These are phyloP conservation scores for Cydia amplana DNA, from an alignment of 1,140 invertebrate genomes.

Conservation along the genomic window DNA sequence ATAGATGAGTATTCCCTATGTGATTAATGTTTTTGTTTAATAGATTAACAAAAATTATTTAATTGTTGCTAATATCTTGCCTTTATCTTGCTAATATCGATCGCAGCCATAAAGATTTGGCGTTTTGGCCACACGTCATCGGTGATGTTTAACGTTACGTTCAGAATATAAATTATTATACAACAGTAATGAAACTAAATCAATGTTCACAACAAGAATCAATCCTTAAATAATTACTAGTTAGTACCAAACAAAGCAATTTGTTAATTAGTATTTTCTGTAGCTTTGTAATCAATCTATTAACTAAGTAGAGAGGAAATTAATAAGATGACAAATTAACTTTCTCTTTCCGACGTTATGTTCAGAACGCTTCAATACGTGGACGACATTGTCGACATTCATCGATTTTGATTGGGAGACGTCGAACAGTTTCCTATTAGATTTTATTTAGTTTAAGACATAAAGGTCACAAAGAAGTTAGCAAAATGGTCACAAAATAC, in stretches of 20 bases:
- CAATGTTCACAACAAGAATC: no score
- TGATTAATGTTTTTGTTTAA: no score
- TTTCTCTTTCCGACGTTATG: background rate
- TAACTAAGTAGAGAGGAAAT: background rate
- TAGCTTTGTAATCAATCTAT: background rate
- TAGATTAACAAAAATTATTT: no score
- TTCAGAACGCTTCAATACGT: conserved; percentile 44
- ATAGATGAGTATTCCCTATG: no score
- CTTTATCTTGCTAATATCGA: no score
- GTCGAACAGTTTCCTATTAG: conserved; percentile 25
- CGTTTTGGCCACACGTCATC: conserved; percentile 62
- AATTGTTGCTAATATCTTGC: no score
- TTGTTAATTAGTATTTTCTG: background rate
- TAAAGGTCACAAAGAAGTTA: conserved; percentile 44
- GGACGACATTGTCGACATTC: conserved; percentile 38
- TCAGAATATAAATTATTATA: conserved; percentile 38
- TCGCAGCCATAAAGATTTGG: conserved; percentile 37
- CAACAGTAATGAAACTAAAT: background rate
- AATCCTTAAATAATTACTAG: background rate
- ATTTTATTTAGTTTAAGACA: conserved; percentile 35
- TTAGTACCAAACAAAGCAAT: background rate
- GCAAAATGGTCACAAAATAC: conserved; percentile 72
- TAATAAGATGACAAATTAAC: background rate
- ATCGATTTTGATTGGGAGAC: conserved; percentile 4
- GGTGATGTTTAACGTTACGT: conserved; percentile 53